These are phyloP conservation scores for Pocillopora grandis DNA, from an alignment of 92 coral and sea anemone species.

Conservation along the genomic window DNA sequence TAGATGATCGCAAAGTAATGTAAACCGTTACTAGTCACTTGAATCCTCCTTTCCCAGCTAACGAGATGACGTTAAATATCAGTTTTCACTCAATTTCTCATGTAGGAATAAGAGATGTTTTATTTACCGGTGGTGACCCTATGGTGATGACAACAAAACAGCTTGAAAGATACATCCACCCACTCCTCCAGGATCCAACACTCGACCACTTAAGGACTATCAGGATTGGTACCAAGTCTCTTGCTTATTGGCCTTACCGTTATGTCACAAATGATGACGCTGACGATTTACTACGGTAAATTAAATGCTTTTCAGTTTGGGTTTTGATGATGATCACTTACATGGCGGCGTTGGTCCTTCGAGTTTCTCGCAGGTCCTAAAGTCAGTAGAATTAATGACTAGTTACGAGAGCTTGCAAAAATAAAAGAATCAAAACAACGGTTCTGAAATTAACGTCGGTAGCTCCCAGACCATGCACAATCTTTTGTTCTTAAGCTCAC, in stretches of 20 bases:
- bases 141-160: conserved; percentile 31
- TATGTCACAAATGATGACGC: conserved; percentile 29
- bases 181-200: conserved; percentile 19
- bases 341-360: no score
- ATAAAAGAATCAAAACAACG: no score
- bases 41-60: no score
- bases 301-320: not conserved
- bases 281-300: conserved; percentile 23
- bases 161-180: conserved; percentile 24
- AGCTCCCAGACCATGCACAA: no score
- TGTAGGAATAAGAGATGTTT: conserved; percentile 7
- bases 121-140: conserved; percentile 27
- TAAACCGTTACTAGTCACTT: no score
- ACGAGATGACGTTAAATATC: not conserved
- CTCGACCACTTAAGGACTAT: conserved; percentile 18
- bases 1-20: no score
- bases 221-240: conserved; percentile 31
- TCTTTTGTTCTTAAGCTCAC: no score
- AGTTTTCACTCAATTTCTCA: not conserved
- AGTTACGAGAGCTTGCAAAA: no score
- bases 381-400: no score
- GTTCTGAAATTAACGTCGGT: no score
- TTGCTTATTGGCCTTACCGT: conserved; percentile 28
- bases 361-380: no score
- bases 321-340: not conserved